These are phyloP conservation scores for Acrobasis suavella DNA, from an alignment of 2,888 invertebrate genomes.

Conservation along the genomic window DNA sequence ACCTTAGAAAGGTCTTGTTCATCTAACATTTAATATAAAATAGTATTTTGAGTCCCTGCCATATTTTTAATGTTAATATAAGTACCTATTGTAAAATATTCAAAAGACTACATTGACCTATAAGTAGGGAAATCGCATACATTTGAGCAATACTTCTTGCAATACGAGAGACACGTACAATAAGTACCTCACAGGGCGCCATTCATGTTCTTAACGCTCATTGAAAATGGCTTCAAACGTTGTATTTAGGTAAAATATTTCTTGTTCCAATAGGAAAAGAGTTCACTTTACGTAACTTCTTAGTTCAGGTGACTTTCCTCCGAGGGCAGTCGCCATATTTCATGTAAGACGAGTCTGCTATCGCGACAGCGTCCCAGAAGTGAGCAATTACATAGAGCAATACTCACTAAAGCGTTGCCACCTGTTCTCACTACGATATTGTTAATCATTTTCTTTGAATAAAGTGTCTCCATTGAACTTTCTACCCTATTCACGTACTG, in stretches of 20 bases:
- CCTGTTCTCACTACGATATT: constrained; percentile 68
- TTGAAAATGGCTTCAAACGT: constrained; percentile 7
- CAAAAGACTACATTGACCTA: not conserved
- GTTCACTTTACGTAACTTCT: not conserved
- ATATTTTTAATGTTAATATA: not conserved
- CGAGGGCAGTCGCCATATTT: constrained; percentile 51
- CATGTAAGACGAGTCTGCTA: constrained; percentile 56
- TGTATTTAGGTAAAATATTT: not conserved
- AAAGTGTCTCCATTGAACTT: constrained; percentile 32
- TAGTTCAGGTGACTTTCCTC: constrained; percentile 33
- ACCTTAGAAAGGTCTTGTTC: too few relatives aligned
- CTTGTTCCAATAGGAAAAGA: not conserved
- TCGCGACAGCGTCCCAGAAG: constrained; percentile 60
- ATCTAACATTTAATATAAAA: too few relatives aligned
- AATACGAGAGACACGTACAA: not conserved
- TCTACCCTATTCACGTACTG: constrained; percentile 28
- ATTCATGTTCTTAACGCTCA: constrained; percentile 28
- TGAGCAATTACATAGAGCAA: constrained; percentile 72
- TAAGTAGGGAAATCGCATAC: not conserved
- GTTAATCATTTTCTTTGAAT: constrained; percentile 59
- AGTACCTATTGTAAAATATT: not conserved
- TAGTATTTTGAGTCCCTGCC: not conserved
- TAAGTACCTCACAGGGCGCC: constrained; percentile 14
- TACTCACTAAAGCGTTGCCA: constrained; percentile 66
- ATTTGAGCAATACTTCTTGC: constrained; percentile 2